Evolutionary conservation across 2,113 vertebrate species (phyloP).

Genomic region (Podarcis raffonei): DNA sequence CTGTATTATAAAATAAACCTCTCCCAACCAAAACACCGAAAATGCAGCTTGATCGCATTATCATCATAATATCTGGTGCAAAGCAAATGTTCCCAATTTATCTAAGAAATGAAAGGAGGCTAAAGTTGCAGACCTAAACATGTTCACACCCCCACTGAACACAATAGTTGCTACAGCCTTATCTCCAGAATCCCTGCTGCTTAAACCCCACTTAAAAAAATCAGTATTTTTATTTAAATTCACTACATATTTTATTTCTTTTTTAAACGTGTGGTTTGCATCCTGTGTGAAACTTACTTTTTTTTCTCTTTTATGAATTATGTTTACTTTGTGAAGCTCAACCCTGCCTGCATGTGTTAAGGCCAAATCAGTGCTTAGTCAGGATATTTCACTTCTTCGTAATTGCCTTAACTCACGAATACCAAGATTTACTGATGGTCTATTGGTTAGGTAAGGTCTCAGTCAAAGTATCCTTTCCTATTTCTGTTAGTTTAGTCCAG

Average conservation of each 20-base stretch:
- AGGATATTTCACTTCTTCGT: conserved; percentile 75
- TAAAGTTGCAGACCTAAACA: conserved; percentile 23
- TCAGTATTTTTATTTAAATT: conserved; percentile 20
- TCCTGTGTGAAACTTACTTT: conserved; percentile 61
- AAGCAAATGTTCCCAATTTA: not conserved
- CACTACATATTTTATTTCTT: conserved; percentile 36
- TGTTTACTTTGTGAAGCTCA: conserved; percentile 81
- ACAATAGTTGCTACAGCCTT: not conserved
- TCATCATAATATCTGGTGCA: not conserved
- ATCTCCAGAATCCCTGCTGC: conserved; percentile 5
- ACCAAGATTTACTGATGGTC: conserved; percentile 84
- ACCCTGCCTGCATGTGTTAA: conserved; percentile 90
- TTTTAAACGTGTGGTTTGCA: conserved; percentile 45
- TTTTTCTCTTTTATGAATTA: conserved; percentile 63
- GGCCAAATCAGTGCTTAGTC: conserved; percentile 80
- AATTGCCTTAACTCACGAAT: conserved; percentile 80
- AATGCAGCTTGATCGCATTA: not conserved
- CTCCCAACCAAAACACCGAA: not conserved
- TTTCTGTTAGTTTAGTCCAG: conserved; percentile 40
- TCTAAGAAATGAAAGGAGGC: conserved; percentile 2
- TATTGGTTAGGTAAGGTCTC: conserved; percentile 84
- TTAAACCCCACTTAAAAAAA: not conserved
- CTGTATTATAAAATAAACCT: not conserved
- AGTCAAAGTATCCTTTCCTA: conserved; percentile 38
- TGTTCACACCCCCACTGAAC: not conserved